These are phyloP conservation scores for Ctenosaura bakeri DNA, from an alignment of 2,797 vertebrate species.

Conservation along the genomic window DNA sequence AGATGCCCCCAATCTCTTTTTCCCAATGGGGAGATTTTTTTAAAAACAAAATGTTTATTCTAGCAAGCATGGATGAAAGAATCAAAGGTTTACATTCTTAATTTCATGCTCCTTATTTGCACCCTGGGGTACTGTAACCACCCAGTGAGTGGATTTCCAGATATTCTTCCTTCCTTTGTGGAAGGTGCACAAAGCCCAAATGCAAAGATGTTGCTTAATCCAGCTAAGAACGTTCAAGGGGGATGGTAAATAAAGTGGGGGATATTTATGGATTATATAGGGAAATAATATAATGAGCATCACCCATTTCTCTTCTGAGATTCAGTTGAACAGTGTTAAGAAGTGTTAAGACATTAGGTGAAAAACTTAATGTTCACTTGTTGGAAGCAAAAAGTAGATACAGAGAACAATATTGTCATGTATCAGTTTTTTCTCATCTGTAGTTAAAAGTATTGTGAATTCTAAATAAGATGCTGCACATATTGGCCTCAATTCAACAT, in stretches of 20 bases:
- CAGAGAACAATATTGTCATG: not conserved
- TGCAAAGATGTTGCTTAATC: not conserved
- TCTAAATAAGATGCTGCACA: constrained; percentile 11
- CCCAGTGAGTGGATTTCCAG: not conserved
- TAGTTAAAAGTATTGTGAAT: not conserved
- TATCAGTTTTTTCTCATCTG: constrained; percentile 5
- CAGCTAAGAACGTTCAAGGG: not conserved
- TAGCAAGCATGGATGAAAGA: too few species aligned
- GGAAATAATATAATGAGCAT: not conserved
- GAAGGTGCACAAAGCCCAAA: not conserved
- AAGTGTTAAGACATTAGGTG: not conserved
- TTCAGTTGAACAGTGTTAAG: not conserved
- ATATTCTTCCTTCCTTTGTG: not conserved
- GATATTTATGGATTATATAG: not conserved
- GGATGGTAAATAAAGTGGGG: not conserved
- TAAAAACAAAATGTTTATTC: too few species aligned
- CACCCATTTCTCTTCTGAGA: constrained; percentile 1
- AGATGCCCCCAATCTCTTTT: too few species aligned
- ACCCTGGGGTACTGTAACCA: not conserved
- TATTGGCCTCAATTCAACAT: too few species aligned
- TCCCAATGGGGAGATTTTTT: too few species aligned
- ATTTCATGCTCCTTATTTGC: not conserved
- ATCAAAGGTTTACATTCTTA: too few species aligned
- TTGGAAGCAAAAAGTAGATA: not conserved
- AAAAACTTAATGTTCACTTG: not conserved